A percentile compares a stretch with the other conserved stretches of the same genome.
Evolutionary conservation across 2,797 vertebrate species (phyloP).

Genomic region (Silurus aristotelis): DNA sequence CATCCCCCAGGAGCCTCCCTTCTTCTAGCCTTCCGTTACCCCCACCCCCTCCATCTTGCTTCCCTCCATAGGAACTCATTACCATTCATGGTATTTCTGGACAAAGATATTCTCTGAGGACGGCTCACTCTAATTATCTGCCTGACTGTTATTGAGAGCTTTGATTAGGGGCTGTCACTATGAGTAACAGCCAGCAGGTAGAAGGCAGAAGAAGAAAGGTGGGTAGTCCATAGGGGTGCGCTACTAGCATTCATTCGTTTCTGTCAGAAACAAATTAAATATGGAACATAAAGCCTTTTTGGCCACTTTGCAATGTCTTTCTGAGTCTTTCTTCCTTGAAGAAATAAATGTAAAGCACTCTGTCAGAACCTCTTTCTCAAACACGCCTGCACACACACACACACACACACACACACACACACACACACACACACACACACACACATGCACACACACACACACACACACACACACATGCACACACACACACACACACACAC

Average conservation of each 20-base stretch:
- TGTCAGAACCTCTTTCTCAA: neutral
- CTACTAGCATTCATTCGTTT: slow-evolving; percentile 28
- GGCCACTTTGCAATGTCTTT: slow-evolving; percentile 25
- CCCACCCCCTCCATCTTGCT: slow-evolving; percentile 25
- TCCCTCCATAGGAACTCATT: slow-evolving; percentile 60
- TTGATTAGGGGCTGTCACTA: slow-evolving; percentile 63
- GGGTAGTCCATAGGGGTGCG: slow-evolving; percentile 25
- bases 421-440: neutral
- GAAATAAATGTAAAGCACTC: slow-evolving; percentile 37
- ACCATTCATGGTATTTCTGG: slow-evolving; percentile 64
- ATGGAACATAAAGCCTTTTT: slow-evolving; percentile 43
- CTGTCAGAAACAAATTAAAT: slow-evolving; percentile 53
- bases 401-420: neutral
- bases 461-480: neutral
- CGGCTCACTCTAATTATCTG: slow-evolving; percentile 62
- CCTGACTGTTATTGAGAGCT: slow-evolving; percentile 66
- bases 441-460: neutral
- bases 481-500: neutral
- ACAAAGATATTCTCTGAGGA: slow-evolving; percentile 64
- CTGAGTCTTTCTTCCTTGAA: slow-evolving; percentile 20
- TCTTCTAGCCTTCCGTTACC: neutral
- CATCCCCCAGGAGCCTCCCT: slow-evolving; percentile 17
- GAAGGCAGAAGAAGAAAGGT: slow-evolving; percentile 31
- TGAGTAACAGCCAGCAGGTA: slow-evolving; percentile 64
- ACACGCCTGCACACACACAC: neutral